A percentile compares a stretch with the other conserved stretches of the same genome.
Conservation (phyloP, 2,797 vertebrate genomes). For the Oophaga sylvatica region DNA sequence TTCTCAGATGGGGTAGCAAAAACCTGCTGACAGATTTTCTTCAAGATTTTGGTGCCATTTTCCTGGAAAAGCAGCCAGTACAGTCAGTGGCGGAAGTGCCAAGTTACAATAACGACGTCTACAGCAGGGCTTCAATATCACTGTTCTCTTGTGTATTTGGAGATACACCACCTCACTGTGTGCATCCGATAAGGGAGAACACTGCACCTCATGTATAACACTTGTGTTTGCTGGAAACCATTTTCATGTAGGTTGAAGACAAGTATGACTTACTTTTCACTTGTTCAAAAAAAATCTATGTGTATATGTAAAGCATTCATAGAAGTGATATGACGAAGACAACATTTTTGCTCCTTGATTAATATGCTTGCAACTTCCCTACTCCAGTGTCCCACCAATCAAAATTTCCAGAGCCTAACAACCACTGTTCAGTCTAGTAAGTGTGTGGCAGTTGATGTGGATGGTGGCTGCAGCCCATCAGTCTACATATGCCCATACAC, state of each 20-base stretch:
- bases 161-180: neutral
- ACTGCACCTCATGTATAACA: neutral
- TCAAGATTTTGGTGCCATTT: neutral
- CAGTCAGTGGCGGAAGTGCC: neutral
- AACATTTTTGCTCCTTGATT: too few relatives aligned
- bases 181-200: neutral
- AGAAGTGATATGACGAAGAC: too few relatives aligned
- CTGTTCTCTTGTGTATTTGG: neutral
- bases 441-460: neutral
- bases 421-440: neutral
- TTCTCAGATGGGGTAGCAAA: too few relatives aligned
- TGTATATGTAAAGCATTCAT: too few relatives aligned
- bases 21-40: neutral
- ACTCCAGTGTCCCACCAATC: neutral
- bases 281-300: too few relatives aligned
- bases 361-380: neutral
- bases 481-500: neutral
- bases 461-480: neutral
- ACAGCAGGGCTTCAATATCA: neutral
- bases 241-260: too few relatives aligned
- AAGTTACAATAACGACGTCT: neutral
- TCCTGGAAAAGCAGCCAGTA: neutral
- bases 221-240: too few relatives aligned
- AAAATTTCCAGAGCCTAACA: neutral
- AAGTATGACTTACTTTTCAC: too few relatives aligned